These are phyloP conservation scores for Dendroctonus valens DNA, from an alignment of 1,140 invertebrate genomes.

Conservation along the genomic window DNA sequence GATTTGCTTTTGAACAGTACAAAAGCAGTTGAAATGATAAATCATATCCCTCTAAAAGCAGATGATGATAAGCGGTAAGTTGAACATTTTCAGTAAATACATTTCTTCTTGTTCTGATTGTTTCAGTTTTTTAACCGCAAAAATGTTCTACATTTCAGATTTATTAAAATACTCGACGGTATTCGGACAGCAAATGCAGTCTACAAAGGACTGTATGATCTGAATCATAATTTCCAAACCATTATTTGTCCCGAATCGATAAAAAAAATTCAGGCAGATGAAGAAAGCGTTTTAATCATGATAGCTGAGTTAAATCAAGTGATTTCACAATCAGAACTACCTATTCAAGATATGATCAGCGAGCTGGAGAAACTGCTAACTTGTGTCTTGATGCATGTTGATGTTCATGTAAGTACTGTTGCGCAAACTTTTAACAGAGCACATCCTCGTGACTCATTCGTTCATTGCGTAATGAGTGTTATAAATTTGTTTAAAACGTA, in stretches of 20 bases:
- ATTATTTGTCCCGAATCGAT: constrained; percentile 82
- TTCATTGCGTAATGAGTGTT: background rate
- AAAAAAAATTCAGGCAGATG: constrained; percentile 74
- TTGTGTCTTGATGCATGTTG: constrained; percentile 78
- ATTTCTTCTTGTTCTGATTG: no score
- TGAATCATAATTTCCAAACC: constrained; percentile 78
- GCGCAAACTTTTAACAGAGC: background rate
- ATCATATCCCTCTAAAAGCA: constrained; percentile 58
- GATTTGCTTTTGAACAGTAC: constrained; percentile 70
- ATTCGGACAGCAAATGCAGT: constrained; percentile 63
- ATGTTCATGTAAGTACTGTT: constrained; percentile 55
- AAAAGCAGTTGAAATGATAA: constrained; percentile 63
- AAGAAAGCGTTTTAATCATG: constrained; percentile 68
- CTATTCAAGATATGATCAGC: constrained; percentile 64
- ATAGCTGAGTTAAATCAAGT: constrained; percentile 68
- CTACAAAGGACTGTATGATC: constrained; percentile 67
- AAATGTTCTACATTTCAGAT: constrained; percentile 12
- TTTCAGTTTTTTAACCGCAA: background rate
- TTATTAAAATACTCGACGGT: constrained; percentile 57
- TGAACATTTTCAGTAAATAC: no score
- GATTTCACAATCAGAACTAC: constrained; percentile 59
- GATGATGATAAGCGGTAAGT: constrained; percentile 41
- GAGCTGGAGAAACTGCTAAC: constrained; percentile 74
- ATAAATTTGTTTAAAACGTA: background rate
- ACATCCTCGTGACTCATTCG: no score